Percentiles rank a stretch among this genome's conserved stretches.
Conservation (phyloP, 2,113 vertebrate genomes). For the Engystomops pustulosus region DNA sequence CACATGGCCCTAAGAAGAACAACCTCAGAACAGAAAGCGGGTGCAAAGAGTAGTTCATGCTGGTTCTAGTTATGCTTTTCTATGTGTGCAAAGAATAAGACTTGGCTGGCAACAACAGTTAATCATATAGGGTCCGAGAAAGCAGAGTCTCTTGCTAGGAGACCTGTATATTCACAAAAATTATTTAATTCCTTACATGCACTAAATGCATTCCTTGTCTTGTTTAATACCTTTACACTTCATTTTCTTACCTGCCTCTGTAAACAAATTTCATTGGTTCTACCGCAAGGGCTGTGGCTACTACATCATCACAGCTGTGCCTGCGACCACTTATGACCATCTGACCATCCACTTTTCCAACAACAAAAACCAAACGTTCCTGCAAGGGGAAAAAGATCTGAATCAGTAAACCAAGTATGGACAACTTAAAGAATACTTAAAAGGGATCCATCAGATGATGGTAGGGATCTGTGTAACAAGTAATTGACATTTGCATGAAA, state of each 20-base stretch:
- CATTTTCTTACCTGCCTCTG: slow-evolving; percentile 83
- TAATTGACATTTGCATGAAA: too few relatives aligned
- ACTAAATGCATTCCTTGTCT: too few relatives aligned
- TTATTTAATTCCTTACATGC: too few relatives aligned
- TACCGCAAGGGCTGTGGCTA: slow-evolving; percentile 93
- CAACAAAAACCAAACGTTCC: slow-evolving; percentile 81
- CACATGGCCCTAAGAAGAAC: background rate
- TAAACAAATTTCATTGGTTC: slow-evolving; percentile 99
- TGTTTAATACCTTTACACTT: background rate
- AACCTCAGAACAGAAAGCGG: background rate
- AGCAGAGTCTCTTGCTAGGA: background rate
- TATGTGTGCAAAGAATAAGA: too few relatives aligned
- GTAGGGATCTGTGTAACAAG: too few relatives aligned
- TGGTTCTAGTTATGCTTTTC: too few relatives aligned
- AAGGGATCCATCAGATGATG: too few relatives aligned
- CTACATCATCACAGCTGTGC: slow-evolving; percentile 94
- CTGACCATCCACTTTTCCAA: slow-evolving; percentile 94
- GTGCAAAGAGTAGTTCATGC: too few relatives aligned
- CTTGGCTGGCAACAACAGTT: background rate
- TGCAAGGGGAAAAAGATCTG: background rate
- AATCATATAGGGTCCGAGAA: background rate
- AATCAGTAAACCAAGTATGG: too few relatives aligned
- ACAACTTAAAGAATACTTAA: too few relatives aligned
- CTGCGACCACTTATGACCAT: slow-evolving; percentile 92
- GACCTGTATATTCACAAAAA: too few relatives aligned